Percentiles rank a stretch among this genome's conserved stretches.
These are phyloP conservation scores for Cantharis flavilabris DNA, from an alignment of 2,888 invertebrate genomes.

Conservation along the genomic window DNA sequence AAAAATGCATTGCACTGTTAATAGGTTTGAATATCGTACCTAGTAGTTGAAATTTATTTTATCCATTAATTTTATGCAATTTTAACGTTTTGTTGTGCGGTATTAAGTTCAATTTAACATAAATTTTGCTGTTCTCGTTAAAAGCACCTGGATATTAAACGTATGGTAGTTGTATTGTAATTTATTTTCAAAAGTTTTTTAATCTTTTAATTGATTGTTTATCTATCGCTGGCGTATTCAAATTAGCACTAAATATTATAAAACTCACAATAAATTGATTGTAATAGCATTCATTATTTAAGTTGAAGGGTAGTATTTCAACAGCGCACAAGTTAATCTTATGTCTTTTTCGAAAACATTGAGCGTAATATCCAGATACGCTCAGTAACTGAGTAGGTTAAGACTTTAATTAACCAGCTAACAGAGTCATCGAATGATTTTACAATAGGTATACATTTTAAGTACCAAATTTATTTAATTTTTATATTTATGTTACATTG, in stretches of 20 bases:
- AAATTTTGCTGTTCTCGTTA: neutral
- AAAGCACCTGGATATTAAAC: conserved; percentile 4
- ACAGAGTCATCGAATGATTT: no score
- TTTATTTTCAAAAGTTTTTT: neutral
- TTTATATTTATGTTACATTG: no score
- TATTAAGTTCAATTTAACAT: conserved; percentile 3
- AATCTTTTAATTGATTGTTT: neutral
- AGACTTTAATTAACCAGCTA: no score
- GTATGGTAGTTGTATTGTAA: neutral
- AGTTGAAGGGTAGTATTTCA: neutral
- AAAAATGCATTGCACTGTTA: conserved; percentile 34
- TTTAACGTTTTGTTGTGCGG: conserved; percentile 1
- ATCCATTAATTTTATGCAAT: conserved; percentile 7
- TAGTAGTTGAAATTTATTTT: conserved; percentile 26
- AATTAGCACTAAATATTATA: neutral
- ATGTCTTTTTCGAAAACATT: no score
- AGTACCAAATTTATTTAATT: no score
- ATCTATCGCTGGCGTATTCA: neutral
- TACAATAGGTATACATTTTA: no score
- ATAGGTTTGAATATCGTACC: conserved; percentile 35
- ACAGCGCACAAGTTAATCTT: no score
- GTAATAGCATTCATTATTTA: neutral
- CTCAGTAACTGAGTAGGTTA: no score
- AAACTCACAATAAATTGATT: neutral
- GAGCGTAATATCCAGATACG: no score